Evolutionary conservation across 2,113 vertebrate genomes (phyloP).

Genomic region (Siniperca chuatsi): DNA sequence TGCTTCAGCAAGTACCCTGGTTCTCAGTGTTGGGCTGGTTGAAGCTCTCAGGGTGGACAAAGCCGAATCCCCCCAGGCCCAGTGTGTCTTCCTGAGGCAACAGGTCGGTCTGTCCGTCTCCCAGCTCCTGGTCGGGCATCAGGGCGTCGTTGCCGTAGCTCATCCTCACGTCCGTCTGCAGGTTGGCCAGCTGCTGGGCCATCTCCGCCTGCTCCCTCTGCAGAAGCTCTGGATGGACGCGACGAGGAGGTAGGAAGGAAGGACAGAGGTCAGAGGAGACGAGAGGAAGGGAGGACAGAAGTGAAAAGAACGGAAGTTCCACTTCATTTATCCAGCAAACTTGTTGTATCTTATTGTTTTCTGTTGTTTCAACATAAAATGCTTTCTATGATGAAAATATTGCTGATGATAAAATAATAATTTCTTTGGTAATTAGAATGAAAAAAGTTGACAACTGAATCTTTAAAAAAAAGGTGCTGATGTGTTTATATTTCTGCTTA

Average conservation of each 20-base stretch:
- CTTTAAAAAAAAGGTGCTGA: neutral
- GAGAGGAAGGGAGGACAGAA: neutral
- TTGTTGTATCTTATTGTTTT: neutral
- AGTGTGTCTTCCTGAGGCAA: constrained; percentile 90
- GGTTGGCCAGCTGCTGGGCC: constrained; percentile 93
- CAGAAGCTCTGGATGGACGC: constrained; percentile 86
- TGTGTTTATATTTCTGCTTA: neutral
- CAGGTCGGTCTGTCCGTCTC: constrained; percentile 86
- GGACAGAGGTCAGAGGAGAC: neutral
- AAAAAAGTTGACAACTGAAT: neutral
- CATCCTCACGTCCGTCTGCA: constrained; percentile 94
- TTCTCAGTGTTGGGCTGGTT: constrained; percentile 97
- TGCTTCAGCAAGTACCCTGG: constrained; percentile 85
- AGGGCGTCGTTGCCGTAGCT: constrained; percentile 98
- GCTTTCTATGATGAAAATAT: neutral
- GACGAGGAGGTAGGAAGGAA: neutral
- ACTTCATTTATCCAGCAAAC: neutral
- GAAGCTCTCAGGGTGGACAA: constrained; percentile 94
- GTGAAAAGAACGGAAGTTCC: neutral
- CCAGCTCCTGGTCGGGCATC: constrained; percentile 89
- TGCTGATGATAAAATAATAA: neutral
- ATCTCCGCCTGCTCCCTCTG: constrained; percentile 97
- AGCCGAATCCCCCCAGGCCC: constrained; percentile 90
- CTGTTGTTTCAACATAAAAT: neutral
- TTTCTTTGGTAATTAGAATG: neutral